Evolutionary conservation across 2,797 vertebrate genomes (phyloP), one percentile per base, ranked within the genome.

Genomic region (Alcedo atthis): DNA sequence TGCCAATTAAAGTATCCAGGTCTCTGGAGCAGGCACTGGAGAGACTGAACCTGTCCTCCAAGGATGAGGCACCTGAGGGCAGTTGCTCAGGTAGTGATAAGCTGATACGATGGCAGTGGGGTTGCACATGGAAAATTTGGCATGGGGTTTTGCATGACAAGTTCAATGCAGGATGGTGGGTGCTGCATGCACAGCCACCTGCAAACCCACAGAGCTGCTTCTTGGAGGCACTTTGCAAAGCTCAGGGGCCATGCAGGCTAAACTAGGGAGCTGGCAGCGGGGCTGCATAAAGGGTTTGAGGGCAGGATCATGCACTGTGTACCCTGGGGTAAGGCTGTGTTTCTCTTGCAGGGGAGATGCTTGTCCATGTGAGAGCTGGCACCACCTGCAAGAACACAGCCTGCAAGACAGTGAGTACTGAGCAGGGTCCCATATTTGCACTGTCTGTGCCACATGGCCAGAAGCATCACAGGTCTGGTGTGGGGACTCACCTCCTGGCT

Each of bases 381-480:
- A 99, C 98, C 8, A 96, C 91, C 68, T 99, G 99, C 97, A 99
- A 98, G 96, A 99, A 99, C 2, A 9, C 98, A 43, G 98, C 98
- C 91, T 99, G 99, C 95, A 98, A 98, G 96, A 97, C 93, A 33
- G 99, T 99, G 95, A 97, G 99, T 98, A 46, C 54, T 32, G 4
- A 1, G 19, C 33, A 57, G 25, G 13, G 48, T 12, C 15, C 54
- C 48, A 8, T 19, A 32, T 25, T 8, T 6, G 46, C 35, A 19
- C 8, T 11, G 16, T 61, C 64, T n/a, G 53, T 0, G 2, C 67
- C 2, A 1, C 26, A 2, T 10, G 42, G 15, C 49, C 5, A 8
- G 51, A 15, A 69, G n/a, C 51, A 57, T 8, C 2, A 0, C 11
- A 18, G 62, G 8, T n/a, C 26, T 3, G 2, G 19, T 1, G 0